phyloP scores from a whole-genome alignment of 2,888 invertebrate species.

The Ennomos erosarius region DNA sequence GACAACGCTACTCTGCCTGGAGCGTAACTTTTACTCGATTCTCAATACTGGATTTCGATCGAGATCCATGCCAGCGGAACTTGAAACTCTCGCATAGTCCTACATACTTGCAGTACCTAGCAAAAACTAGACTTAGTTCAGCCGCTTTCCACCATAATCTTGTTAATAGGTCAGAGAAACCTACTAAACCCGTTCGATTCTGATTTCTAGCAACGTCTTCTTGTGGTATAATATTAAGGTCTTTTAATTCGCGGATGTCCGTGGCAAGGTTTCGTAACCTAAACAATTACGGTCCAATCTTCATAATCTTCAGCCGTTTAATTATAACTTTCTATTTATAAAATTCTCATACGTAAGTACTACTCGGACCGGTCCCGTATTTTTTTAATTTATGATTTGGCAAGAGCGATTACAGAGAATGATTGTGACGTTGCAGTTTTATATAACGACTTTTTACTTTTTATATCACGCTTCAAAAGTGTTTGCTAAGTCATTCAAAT shows the following conservation, averaged over 20 bases:
- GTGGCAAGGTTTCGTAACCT: conserved; percentile 46
- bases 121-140: conserved; percentile 75
- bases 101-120: conserved; percentile 69
- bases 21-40: conserved; percentile 75
- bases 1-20: conserved; percentile 71
- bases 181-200: conserved; percentile 62
- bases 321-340: conserved; percentile 70
- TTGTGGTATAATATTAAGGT: conserved; percentile 40
- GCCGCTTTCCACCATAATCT: conserved; percentile 80
- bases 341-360: conserved; percentile 52
- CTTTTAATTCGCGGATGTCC: conserved; percentile 55
- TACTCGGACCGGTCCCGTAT: conserved; percentile 50
- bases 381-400: conserved; percentile 65
- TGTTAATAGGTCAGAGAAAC: conserved; percentile 81
- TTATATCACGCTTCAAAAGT: conserved; percentile 44
- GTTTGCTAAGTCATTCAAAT: conserved; percentile 35
- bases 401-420: conserved; percentile 56
- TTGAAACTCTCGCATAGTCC: conserved; percentile 62
- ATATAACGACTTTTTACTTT: conserved; percentile 65
- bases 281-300: conserved; percentile 28
- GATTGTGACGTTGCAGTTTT: conserved; percentile 57
- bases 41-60: conserved; percentile 66
- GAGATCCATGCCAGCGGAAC: conserved; percentile 66
- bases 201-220: conserved; percentile 70
- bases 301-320: conserved; percentile 34